These are phyloP conservation scores for Chloroceryle amazona DNA, from an alignment of 2,797 vertebrate species.

Conservation along the genomic window DNA sequence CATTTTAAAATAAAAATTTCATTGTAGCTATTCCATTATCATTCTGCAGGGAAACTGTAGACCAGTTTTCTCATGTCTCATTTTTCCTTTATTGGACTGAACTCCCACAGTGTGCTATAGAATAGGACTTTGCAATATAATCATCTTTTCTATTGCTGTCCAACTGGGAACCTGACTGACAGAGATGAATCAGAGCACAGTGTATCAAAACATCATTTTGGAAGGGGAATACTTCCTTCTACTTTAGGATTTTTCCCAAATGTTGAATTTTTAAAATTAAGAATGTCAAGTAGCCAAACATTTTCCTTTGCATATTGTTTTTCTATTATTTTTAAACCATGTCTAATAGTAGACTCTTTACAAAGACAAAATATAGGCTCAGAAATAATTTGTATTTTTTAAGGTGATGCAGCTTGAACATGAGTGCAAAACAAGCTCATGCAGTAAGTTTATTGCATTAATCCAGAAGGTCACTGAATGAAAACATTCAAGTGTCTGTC, in stretches of 20 bases:
- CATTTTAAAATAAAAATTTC: background rate
- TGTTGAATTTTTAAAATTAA: background rate
- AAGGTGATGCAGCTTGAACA: background rate
- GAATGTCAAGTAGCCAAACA: background rate
- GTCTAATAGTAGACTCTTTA: background rate
- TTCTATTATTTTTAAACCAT: background rate
- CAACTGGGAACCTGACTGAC: background rate
- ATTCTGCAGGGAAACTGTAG: background rate
- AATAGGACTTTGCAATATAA: background rate
- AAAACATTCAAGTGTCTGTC: background rate
- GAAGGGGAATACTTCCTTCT: background rate
- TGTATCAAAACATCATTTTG: background rate
- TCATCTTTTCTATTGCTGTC: background rate
- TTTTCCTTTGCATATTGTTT: background rate
- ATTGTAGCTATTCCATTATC: background rate
- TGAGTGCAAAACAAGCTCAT: background rate
- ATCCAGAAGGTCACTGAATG: background rate
- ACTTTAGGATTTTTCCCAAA: background rate
- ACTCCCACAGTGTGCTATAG: background rate
- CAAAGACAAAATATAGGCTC: background rate
- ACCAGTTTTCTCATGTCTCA: background rate
- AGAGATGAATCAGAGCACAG: background rate
- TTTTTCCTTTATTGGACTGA: background rate
- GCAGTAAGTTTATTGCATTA: background rate
- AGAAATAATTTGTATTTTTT: constrained; percentile 7